A percentile compares a stretch with the other conserved stretches of the same genome.
Evolutionary conservation across 2,113 vertebrate species (phyloP).

Genomic region (Trochalopteron elliotii): DNA sequence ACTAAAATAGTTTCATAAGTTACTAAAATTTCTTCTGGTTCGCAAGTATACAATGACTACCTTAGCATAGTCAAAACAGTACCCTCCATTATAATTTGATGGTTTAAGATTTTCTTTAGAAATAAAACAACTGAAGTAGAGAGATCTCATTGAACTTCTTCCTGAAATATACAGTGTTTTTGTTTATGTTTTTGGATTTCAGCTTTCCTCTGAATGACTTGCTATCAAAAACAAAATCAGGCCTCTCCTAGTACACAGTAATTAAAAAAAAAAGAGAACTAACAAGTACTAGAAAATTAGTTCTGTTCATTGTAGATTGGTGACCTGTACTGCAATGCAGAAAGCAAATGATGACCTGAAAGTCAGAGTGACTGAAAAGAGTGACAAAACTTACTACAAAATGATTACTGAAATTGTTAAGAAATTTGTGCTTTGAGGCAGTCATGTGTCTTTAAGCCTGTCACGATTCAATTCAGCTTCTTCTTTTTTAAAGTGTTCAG

Average conservation of each 20-base stretch:
- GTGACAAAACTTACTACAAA: background rate
- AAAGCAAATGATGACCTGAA: background rate
- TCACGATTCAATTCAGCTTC: background rate
- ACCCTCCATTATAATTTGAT: background rate
- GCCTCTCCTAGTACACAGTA: background rate
- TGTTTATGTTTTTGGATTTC: background rate
- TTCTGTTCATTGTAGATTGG: background rate
- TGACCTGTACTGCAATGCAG: background rate
- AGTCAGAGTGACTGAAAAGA: background rate
- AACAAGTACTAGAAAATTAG: background rate
- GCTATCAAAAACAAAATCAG: background rate
- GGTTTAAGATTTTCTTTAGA: background rate
- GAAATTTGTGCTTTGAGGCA: background rate
- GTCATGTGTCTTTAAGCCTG: background rate
- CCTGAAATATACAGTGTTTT: background rate
- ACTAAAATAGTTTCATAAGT: background rate
- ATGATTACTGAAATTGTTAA: background rate
- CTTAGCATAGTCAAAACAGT: background rate
- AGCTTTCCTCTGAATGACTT: background rate
- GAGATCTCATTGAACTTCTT: background rate
- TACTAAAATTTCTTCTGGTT: background rate
- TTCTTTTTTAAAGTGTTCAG: background rate
- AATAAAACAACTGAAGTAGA: background rate
- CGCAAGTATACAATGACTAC: background rate
- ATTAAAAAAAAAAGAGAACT: background rate